Conservation (phyloP, 2,888 invertebrate species). For the Unio delphinus region DNA sequence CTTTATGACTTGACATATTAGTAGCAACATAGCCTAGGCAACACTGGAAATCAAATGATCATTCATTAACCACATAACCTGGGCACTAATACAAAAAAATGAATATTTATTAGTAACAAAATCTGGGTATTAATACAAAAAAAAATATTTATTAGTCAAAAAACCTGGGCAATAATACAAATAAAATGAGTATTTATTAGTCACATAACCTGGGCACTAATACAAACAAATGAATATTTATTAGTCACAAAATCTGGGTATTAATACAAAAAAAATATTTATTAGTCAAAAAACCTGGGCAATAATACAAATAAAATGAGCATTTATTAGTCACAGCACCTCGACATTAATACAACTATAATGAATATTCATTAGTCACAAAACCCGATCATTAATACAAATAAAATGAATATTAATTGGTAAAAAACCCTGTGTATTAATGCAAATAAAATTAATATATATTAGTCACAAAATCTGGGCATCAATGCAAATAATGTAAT, state of each 20-base stretch:
- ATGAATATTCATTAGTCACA: conserved; percentile 73
- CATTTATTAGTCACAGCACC: conserved; percentile 78
- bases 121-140: conserved; percentile 76
- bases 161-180: conserved; percentile 78
- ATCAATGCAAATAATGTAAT: conserved; percentile 57
- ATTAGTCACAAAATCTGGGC: conserved; percentile 81
- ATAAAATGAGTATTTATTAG: neutral
- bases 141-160: conserved; percentile 72
- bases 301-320: conserved; percentile 57
- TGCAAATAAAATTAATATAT: too few species aligned
- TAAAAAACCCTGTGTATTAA: too few species aligned
- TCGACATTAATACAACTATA: conserved; percentile 73
- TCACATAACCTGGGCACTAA: too few species aligned
- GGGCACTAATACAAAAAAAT: too few species aligned
- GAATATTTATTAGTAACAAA: conserved; percentile 75
- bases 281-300: conserved; percentile 81
- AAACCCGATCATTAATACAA: conserved; percentile 78
- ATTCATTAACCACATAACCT: too few species aligned
- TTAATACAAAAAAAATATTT: conserved; percentile 49
- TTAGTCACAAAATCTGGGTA: conserved; percentile 81
- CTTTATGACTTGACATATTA: conserved; percentile 83
- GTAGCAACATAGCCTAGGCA: conserved; percentile 84
- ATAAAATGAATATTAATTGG: neutral
- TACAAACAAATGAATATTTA: too few species aligned
- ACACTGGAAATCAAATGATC: conserved; percentile 53